Evolutionary conservation across 2,797 vertebrate genomes (phyloP).

Genomic region (Martes flavigula): DNA sequence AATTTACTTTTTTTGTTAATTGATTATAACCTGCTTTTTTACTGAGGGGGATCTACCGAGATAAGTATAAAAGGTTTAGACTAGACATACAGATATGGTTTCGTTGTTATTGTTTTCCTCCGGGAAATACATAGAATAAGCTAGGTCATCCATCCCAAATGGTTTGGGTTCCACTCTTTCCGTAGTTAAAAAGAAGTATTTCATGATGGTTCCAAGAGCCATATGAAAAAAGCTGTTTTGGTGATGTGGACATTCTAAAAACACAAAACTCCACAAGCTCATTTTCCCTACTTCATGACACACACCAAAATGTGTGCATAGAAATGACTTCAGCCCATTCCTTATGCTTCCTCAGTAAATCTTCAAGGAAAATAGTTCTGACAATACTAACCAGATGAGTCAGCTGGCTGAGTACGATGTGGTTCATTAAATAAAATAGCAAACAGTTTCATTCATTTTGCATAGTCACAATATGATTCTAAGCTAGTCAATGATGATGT

Average conservation of each 20-base stretch:
- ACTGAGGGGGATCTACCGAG: background rate
- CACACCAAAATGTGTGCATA: background rate
- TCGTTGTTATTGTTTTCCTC: background rate
- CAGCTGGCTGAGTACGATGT: background rate
- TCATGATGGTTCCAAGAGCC: background rate
- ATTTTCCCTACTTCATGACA: background rate
- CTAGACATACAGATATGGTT: background rate
- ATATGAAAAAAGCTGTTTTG: background rate
- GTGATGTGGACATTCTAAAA: background rate
- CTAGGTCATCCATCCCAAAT: conserved; percentile 2
- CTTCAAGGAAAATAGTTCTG: background rate
- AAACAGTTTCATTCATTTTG: background rate
- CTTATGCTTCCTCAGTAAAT: background rate
- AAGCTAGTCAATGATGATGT: background rate
- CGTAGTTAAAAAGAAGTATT: background rate
- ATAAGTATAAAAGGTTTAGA: background rate
- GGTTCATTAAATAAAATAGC: background rate
- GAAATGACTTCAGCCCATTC: background rate
- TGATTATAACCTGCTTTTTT: background rate
- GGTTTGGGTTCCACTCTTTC: background rate
- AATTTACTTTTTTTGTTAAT: background rate
- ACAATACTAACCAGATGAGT: background rate
- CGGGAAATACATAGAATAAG: background rate
- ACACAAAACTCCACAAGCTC: background rate
- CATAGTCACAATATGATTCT: background rate